Percentiles rank a stretch among this genome's conserved stretches.
These are phyloP conservation scores for Butastur rufipennis DNA, from an alignment of 2,113 vertebrate genomes.

Conservation along the genomic window DNA sequence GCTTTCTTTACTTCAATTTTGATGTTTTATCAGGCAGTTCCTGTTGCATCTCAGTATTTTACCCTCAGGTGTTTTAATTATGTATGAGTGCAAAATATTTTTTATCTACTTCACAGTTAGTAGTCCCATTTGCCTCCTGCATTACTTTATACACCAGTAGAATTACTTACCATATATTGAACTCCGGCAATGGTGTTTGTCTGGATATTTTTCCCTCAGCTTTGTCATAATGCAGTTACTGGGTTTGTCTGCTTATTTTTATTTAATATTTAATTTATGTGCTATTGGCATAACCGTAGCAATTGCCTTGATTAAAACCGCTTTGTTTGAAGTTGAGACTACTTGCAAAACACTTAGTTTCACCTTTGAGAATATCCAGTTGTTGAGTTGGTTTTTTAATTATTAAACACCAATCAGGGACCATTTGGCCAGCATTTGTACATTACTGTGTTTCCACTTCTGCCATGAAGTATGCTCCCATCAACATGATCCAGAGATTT, in stretches of 20 bases:
- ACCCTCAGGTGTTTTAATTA: not conserved
- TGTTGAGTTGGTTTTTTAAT: not conserved
- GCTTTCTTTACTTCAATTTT: not conserved
- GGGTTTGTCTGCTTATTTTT: not conserved
- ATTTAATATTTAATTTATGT: constrained; percentile 1
- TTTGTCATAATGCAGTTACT: not conserved
- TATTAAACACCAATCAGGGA: not conserved
- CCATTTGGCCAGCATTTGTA: not conserved
- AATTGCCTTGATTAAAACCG: constrained; percentile 36
- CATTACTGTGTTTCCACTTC: not conserved
- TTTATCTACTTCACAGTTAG: not conserved
- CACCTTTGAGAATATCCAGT: not conserved
- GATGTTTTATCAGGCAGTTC: not conserved
- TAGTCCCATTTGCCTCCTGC: not conserved
- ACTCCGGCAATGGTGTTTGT: not conserved
- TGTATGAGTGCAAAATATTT: not conserved
- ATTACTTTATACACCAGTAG: not conserved
- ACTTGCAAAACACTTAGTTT: constrained; percentile 10
- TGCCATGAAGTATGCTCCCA: not conserved
- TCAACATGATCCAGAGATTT: not conserved
- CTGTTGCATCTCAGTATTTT: not conserved
- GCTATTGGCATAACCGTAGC: not conserved
- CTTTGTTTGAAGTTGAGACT: constrained; percentile 34
- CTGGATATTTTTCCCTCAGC: not conserved
- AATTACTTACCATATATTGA: not conserved